Base-by-base conservation (phyloP, 2,888 invertebrate species). In the Chloroclystis v-ata region DNA sequence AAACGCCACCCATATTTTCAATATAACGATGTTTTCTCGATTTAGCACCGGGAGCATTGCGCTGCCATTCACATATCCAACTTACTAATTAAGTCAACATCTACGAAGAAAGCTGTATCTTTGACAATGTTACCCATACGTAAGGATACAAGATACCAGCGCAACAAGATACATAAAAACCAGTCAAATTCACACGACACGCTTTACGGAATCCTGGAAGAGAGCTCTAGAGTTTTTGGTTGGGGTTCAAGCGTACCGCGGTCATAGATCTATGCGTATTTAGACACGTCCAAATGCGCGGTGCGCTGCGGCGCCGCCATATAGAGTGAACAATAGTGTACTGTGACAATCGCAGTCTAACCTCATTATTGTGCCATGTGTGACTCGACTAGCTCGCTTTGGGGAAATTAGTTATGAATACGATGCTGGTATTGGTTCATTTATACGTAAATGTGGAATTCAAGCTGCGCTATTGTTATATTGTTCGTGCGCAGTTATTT, bases 1-100 rank as follows among this genome's bases (percentile, higher is more conserved):
- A 67, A 63, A 70, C 69, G 75, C 73, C 78, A 73, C 69, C 80
- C 82, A 80, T 85, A 84, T 81, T 80, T 85, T 72, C 79, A 77
- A 72, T 75, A 83, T 85, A 86, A 84, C 82, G 85, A 85, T 75
- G 75, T 78, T 78, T 59, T 77, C 65, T 75, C 72, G 71, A 78
- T 80, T 78, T 81, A 78, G 76, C 67, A 62, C 61, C 61, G 70
- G 69, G 73, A 65, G 82, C 86, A 86, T 86, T 86, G 82, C 76
- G 68, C 82, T 86, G 86, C 84, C 86, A 85, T 82, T 86, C 86
- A 85, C 85, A 84, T 86, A 86, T 85, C 85, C 82, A 82, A 72
- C 78, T 82, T 78, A 83, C 85, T 86, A 86, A 86, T 86, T 86
- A 86, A 86, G 86, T 85, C 85, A 82, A 70, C 81, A 75, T 69